phyloP scores from a whole-genome alignment of 2,113 vertebrate genomes.

The Vireo altiloquus region DNA sequence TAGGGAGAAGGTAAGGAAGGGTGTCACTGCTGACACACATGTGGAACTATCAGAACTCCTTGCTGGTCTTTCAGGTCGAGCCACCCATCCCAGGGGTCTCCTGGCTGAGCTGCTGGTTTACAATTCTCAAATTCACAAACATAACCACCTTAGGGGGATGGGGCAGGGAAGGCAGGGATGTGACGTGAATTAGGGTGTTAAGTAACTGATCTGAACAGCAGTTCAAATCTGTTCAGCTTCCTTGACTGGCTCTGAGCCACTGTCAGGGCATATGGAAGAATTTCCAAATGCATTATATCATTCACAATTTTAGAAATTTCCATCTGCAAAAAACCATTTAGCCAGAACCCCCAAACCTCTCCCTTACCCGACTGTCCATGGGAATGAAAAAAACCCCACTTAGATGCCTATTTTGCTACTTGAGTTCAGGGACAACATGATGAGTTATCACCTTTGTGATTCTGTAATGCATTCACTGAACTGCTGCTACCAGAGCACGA shows the following conservation, averaged over 20 bases:
- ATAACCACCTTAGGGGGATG: not conserved
- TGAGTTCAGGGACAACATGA: not conserved
- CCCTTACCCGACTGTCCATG: not conserved
- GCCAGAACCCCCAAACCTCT: not conserved
- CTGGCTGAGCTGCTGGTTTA: not conserved
- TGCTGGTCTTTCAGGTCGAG: not conserved
- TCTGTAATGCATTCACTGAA: not conserved
- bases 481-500: not conserved
- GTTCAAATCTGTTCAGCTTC: not conserved
- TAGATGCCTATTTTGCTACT: not conserved
- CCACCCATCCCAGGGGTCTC: not conserved
- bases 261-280: not conserved
- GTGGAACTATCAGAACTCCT: not conserved
- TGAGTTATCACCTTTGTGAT: not conserved
- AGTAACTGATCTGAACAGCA: not conserved
- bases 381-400: not conserved
- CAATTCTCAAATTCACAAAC: not conserved
- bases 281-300: not conserved
- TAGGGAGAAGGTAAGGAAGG: not conserved
- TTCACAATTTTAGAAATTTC: not conserved
- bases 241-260: not conserved
- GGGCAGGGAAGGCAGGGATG: not conserved
- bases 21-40: not conserved
- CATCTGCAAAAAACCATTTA: not conserved
- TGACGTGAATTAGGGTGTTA: not conserved